A percentile compares a stretch with the other conserved stretches of the same genome.
Evolutionary conservation across 2,888 invertebrate species (phyloP).

Genomic region (Pilophorus perplexus): DNA sequence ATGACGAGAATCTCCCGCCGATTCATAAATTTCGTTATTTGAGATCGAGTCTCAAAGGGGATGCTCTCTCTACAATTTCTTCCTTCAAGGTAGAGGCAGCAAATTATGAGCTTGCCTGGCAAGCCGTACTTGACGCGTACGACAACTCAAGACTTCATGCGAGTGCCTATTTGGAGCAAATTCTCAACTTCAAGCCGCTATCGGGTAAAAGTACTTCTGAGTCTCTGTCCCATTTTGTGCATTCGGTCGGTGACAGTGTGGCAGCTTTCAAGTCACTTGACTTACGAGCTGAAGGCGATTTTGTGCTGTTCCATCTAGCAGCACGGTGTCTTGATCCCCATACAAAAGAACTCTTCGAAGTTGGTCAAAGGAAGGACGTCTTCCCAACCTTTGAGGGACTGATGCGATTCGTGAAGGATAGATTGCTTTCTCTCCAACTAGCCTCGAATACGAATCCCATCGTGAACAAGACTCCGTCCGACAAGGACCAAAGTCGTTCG

Average conservation of each 20-base stretch:
- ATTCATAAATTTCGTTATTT: no score
- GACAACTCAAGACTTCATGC: no score
- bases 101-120: constrained; percentile 15
- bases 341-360: constrained; percentile 19
- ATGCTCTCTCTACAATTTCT: no score
- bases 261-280: constrained; percentile 5
- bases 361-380: neutral
- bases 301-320: constrained; percentile 11
- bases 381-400: constrained; percentile 16
- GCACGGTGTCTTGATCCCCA: constrained; percentile 4
- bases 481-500: neutral
- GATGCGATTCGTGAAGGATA: constrained; percentile 1
- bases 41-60: no score
- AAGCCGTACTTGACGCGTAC: no score
- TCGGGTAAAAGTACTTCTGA: no score
- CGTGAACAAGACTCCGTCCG: neutral
- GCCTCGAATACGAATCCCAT: constrained; percentile 1
- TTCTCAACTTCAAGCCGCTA: no score
- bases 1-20: no score
- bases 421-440: neutral
- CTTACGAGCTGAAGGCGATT: neutral
- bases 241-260: no score
- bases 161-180: no score
- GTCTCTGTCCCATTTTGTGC: no score
- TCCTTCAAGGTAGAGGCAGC: neutral